These are phyloP conservation scores for Tetrao urogallus DNA, from an alignment of 2,113 vertebrate species.

Conservation along the genomic window DNA sequence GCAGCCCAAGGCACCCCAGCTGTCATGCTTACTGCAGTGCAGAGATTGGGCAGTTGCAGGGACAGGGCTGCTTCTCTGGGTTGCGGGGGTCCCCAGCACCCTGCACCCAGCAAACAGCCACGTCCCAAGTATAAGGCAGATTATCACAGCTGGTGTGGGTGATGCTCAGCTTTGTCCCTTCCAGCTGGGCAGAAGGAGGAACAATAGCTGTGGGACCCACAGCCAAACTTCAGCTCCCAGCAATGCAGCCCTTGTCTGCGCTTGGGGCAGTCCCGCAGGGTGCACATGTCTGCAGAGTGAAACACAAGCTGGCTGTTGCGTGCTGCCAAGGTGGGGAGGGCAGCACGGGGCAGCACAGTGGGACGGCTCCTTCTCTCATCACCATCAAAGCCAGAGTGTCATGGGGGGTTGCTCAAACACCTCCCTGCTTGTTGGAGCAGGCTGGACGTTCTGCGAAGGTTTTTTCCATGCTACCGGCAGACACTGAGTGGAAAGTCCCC, in stretches of 20 bases:
- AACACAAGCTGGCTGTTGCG: neutral
- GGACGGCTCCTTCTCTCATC: neutral
- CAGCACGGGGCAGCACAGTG: neutral
- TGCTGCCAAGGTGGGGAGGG: neutral
- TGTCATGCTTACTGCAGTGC: constrained; percentile 1
- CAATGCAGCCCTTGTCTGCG: neutral
- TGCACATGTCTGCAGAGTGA: rapidly evolving
- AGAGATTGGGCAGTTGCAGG: neutral
- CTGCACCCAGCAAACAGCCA: neutral
- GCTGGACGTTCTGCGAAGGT: neutral
- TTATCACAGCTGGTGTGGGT: neutral
- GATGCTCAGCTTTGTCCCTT: neutral
- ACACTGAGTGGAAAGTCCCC: constrained; percentile 50
- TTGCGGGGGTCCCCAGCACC: neutral
- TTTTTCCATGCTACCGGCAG: neutral
- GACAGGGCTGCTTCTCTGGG: neutral
- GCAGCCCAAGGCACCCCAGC: constrained; percentile 35
- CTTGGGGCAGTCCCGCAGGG: neutral
- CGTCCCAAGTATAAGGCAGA: neutral
- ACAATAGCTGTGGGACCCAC: neutral
- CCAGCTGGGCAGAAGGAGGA: neutral
- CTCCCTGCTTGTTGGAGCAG: neutral
- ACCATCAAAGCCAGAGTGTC: neutral
- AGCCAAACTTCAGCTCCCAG: neutral
- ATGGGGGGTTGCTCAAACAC: neutral